phyloP scores from a whole-genome alignment of 2,113 vertebrate species.

The Columba livia region DNA sequence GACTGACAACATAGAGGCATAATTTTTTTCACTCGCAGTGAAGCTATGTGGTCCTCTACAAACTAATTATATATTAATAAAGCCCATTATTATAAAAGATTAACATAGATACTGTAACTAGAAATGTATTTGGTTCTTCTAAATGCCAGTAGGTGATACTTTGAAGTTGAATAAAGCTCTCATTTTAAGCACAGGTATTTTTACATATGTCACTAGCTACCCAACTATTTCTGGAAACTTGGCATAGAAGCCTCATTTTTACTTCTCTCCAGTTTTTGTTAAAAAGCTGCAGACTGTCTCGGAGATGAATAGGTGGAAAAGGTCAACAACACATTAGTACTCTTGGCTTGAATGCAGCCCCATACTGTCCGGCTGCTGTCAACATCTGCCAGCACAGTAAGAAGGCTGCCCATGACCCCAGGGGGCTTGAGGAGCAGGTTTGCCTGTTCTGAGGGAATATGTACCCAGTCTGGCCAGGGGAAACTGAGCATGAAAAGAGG shows the following conservation, averaged over 20 bases:
- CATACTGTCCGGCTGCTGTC: fast-evolving
- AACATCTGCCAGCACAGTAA: fast-evolving
- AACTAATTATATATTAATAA: neutral
- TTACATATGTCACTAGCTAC: neutral
- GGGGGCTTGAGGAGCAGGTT: neutral
- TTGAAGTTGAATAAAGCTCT: neutral
- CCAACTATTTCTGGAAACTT: neutral
- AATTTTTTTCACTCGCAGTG: neutral
- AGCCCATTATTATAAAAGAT: neutral
- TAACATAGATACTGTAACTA: neutral
- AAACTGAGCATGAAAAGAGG: neutral
- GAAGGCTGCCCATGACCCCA: neutral
- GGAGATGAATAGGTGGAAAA: neutral
- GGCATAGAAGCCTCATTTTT: neutral
- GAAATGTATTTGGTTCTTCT: neutral
- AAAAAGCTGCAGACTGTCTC: neutral
- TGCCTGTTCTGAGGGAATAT: neutral
- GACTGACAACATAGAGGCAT: neutral
- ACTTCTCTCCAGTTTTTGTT: neutral
- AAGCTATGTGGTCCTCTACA: neutral
- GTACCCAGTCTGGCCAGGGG: neutral
- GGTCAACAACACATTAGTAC: neutral
- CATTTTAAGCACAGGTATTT: neutral
- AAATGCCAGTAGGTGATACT: neutral
- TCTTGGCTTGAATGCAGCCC: neutral